phyloP scores from a whole-genome alignment of 2,888 invertebrate species.

The Calliphora vomitoria region DNA sequence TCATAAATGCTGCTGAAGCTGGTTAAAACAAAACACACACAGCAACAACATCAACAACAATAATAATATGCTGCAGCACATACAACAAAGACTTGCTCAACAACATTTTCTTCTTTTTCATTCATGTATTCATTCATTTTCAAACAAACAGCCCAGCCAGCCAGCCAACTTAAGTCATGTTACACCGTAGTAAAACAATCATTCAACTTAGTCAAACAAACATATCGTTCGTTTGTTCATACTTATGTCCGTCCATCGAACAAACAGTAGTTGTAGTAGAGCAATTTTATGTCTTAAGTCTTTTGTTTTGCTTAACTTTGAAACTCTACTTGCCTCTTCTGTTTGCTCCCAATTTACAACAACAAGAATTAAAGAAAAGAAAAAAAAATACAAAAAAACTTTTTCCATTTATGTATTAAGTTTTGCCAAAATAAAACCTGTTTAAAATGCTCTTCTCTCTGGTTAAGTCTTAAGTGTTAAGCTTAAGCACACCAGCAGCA shows the following conservation, averaged over 20 bases:
- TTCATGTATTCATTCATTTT: conserved; percentile 67
- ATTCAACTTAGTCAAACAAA: conserved; percentile 11
- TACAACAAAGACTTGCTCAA: conserved; percentile 60
- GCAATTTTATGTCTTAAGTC: conserved; percentile 78
- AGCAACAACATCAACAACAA: conserved; percentile 28
- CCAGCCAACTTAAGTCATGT: conserved; percentile 46
- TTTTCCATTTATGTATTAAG: conserved; percentile 52
- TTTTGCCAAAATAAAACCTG: conserved; percentile 72
- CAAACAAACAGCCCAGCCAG: conserved; percentile 4
- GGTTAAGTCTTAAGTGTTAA: conserved; percentile 10
- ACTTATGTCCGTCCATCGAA: neutral
- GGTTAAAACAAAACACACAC: conserved; percentile 27
- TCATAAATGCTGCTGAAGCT: conserved; percentile 48
- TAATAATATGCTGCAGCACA: neutral
- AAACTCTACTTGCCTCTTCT: conserved; percentile 73
- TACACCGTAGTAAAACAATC: conserved; percentile 57
- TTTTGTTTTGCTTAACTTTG: conserved; percentile 80
- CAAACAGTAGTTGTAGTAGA: conserved; percentile 69
- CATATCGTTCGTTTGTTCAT: neutral
- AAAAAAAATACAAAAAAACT: conserved; percentile 19
- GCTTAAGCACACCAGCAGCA: conserved; percentile 33
- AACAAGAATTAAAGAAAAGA: neutral
- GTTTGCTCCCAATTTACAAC: conserved; percentile 57
- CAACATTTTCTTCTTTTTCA: conserved; percentile 73
- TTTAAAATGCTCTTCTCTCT: conserved; percentile 62